Conservation (phyloP, 2,113 vertebrate genomes). For the Gavialis gangeticus region DNA sequence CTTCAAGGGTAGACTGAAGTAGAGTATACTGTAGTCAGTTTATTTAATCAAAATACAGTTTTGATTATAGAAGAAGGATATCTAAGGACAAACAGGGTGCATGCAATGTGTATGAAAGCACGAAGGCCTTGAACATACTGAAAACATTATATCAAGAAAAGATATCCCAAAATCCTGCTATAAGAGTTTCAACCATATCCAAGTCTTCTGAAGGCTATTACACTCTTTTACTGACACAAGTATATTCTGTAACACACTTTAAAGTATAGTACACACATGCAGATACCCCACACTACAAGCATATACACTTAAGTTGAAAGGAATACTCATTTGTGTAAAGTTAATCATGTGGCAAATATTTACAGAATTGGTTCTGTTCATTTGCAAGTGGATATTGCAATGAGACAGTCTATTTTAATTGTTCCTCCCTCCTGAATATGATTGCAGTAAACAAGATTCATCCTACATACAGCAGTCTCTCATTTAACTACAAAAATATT, state of each 20-base stretch:
- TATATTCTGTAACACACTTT: not conserved
- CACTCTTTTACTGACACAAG: not conserved
- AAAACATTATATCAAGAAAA: not conserved
- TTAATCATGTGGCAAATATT: not conserved
- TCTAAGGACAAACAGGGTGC: not conserved
- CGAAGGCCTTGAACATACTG: not conserved
- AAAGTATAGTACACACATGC: no score
- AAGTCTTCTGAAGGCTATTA: not conserved
- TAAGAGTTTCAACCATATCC: not conserved
- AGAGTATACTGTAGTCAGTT: not conserved
- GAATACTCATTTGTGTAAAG: not conserved
- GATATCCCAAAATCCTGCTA: not conserved
- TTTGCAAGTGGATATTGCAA: not conserved
- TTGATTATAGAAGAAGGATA: not conserved
- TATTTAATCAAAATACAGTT: constrained; percentile 2
- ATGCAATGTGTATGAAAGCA: not conserved
- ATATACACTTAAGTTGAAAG: not conserved
- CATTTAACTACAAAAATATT: not conserved
- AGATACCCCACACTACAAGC: not conserved
- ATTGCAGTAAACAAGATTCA: not conserved
- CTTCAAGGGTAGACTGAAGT: not conserved
- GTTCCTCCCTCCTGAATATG: not conserved
- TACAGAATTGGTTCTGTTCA: not conserved
- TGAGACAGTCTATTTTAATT: not conserved
- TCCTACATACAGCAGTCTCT: not conserved